A percentile compares a stretch with the other conserved stretches of the same genome.
phyloP scores from a whole-genome alignment of 2,113 vertebrate genomes.

The Gasterosteus nipponicus region DNA sequence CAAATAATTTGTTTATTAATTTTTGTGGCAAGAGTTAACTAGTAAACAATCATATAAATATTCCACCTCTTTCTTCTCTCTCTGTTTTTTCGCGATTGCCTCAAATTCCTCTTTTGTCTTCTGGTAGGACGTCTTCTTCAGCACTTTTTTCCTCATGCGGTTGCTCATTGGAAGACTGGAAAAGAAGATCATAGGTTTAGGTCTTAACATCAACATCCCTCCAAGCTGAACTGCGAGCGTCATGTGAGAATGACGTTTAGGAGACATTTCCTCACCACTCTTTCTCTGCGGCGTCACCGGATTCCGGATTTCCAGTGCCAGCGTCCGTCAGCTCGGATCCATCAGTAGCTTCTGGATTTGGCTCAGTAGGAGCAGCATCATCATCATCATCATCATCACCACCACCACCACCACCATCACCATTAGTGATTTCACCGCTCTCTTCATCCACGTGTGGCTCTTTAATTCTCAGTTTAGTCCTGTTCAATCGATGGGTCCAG shows the following conservation, averaged over 20 bases:
- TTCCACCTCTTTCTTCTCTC: constrained; percentile 88
- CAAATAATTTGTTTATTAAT: not conserved
- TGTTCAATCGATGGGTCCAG: constrained; percentile 65
- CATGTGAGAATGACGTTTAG: not conserved
- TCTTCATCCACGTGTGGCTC: constrained; percentile 28
- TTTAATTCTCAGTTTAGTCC: constrained; percentile 55
- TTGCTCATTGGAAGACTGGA: constrained; percentile 73
- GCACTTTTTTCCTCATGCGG: constrained; percentile 78
- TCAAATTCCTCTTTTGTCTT: constrained; percentile 93
- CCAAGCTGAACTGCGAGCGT: not conserved
- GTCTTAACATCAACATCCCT: not conserved
- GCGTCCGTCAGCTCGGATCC: constrained; percentile 34
- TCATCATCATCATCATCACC: not conserved
- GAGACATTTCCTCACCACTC: constrained; percentile 30
- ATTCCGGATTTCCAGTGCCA: not conserved
- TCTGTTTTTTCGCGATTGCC: constrained; percentile 79
- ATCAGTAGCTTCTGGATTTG: constrained; percentile 14
- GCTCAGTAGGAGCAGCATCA: not conserved
- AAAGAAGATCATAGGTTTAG: not conserved
- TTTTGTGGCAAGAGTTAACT: not conserved
- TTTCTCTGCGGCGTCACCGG: constrained; percentile 9
- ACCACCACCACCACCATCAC: not conserved
- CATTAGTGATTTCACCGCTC: not conserved
- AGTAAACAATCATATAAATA: not conserved
- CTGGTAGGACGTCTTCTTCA: constrained; percentile 88